Evolutionary conservation across 2,888 invertebrate species (phyloP), one percentile per base, ranked within the genome.

Genomic region (Neoscelio sp.): DNA sequence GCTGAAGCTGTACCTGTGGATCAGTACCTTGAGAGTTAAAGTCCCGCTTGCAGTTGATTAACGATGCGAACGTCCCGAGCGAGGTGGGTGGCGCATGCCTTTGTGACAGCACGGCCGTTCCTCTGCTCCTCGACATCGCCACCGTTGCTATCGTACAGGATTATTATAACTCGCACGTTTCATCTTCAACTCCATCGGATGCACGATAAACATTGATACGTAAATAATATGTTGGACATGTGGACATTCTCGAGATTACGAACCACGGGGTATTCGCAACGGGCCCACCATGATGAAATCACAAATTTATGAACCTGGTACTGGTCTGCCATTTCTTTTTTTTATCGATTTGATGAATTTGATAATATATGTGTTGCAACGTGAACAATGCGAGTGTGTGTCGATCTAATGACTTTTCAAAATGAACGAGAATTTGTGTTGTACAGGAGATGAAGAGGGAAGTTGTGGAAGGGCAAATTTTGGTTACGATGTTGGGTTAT

Each of bases 51-150:
- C 86, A 86, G 87, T 89, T 90, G 89, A 90, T 90, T 90, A 89
- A 90, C 89, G 89, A 90, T 89, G 86, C 83, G 85, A 87, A 85
- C 85, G 86, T 85, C 86, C 87, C 85, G 87, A 85, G 85, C 90
- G 87, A 86, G 89, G 90, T 90, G 90, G 90, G 90, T 90, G 90
- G 90, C 90, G 88, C 90, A 90, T 90, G 90, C 90, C 88, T 90
- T 89, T 90, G 90, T 90, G 90, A 90, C 90, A 90, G 90, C 85
- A 85, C 84, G 87, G 85, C 87, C 87, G 87, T 86, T 87, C 87
- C 85, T 85, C 82, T 84, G 85, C 85, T 89, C 85, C 87, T 86
- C 87, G 84, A 88, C 89, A 89, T 87, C 85, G 88, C 88, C 88
- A 89, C 88, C 84, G 86, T 87, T 84, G 82, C 84, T 77, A 74